Percentiles rank a stretch among this genome's conserved stretches.
Conservation (phyloP, 2,797 vertebrate genomes). For the Coracias cyanogaster region DNA sequence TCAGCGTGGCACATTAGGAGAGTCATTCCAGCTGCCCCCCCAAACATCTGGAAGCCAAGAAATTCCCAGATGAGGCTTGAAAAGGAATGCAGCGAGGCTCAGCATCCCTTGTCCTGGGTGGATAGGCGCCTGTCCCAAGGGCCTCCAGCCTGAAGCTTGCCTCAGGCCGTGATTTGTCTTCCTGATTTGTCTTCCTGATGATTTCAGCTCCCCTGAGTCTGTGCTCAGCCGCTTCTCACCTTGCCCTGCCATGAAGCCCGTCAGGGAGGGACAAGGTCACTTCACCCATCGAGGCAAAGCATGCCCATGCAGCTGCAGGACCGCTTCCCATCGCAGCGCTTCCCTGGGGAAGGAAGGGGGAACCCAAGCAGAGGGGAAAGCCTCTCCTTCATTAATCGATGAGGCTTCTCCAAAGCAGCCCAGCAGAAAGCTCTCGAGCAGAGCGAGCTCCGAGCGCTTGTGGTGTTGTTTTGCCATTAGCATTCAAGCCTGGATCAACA, state of each 20-base stretch:
- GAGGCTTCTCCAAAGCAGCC: not conserved
- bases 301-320: not conserved
- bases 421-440: not conserved
- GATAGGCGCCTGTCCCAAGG: not conserved
- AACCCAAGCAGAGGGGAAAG: not conserved
- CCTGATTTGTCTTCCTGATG: not conserved
- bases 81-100: fast-evolving
- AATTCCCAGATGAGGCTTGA: not conserved
- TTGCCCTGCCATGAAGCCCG: fast-evolving
- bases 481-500: not conserved
- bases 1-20: fast-evolving
- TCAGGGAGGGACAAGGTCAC: not conserved
- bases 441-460: fast-evolving
- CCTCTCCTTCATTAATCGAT: not conserved
- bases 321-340: not conserved
- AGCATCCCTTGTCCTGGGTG: not conserved
- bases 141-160: not conserved
- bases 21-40: not conserved
- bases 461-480: fast-evolving
- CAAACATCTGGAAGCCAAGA: not conserved
- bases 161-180: fast-evolving
- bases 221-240: not conserved
- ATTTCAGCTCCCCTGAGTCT: not conserved
- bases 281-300: not conserved
- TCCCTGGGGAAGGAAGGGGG: not conserved